Evolutionary conservation across 2,113 vertebrate genomes (phyloP).

Genomic region (Prolemur simus): DNA sequence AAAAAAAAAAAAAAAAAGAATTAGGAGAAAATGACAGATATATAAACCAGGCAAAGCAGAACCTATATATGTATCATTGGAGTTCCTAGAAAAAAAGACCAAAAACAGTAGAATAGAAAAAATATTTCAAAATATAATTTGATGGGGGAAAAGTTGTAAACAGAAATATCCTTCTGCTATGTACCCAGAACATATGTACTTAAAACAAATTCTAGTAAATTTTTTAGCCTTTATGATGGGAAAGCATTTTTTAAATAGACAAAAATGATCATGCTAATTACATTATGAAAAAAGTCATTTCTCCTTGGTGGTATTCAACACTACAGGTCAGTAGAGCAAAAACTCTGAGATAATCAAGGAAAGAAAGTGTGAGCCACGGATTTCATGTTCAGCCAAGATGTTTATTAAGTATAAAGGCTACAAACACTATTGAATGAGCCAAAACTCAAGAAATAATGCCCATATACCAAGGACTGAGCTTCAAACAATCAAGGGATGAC

Average conservation of each 20-base stretch:
- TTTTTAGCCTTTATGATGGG: background rate
- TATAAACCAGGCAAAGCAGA: background rate
- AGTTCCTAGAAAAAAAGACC: background rate
- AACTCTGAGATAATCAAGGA: background rate
- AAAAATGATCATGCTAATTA: background rate
- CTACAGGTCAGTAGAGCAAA: background rate
- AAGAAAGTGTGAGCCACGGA: background rate
- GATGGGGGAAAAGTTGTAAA: background rate
- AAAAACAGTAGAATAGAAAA: background rate
- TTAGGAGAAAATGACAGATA: background rate
- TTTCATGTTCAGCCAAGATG: background rate
- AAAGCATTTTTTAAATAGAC: background rate
- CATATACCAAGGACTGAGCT: background rate
- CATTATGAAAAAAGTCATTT: background rate
- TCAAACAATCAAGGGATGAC: background rate
- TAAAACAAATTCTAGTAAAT: background rate
- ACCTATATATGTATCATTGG: background rate
- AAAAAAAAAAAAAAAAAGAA: background rate
- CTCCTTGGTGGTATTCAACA: background rate
- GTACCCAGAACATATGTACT: background rate
- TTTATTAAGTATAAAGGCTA: constrained; percentile 5
- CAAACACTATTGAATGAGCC: background rate
- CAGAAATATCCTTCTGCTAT: background rate
- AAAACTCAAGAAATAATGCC: background rate
- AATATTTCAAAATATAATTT: background rate